These are phyloP conservation scores for Cichladusa arquata DNA, from an alignment of 2,113 vertebrate genomes.

Conservation along the genomic window DNA sequence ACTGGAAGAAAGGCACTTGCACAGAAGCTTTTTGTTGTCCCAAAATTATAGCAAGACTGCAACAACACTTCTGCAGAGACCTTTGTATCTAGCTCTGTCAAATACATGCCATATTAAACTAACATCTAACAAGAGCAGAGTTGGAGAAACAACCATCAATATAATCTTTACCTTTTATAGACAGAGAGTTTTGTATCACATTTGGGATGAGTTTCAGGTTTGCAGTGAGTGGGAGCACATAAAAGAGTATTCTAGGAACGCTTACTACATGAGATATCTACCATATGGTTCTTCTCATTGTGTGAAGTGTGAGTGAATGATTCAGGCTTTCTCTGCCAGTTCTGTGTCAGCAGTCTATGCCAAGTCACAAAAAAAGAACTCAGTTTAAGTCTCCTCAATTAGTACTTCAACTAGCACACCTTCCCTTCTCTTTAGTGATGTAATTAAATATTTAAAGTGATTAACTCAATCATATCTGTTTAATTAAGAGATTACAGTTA, in stretches of 20 bases:
- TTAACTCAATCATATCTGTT: neutral
- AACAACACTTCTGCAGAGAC: neutral
- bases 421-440: neutral
- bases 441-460: neutral
- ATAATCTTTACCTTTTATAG: neutral
- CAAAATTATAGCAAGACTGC: neutral
- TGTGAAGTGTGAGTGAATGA: neutral
- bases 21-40: neutral
- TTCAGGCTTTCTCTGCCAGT: neutral
- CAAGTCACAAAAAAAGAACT: neutral
- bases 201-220: neutral
- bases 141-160: neutral
- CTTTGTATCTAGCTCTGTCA: neutral
- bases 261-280: neutral
- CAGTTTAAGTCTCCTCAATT: neutral
- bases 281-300: neutral
- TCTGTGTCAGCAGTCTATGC: neutral
- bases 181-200: neutral
- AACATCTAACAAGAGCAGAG: neutral
- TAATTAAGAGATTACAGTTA: neutral
- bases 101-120: neutral
- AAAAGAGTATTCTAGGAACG: neutral
- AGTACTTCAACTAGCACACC: neutral
- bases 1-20: neutral
- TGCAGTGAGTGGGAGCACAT: neutral